These are phyloP conservation scores for Cettia cetti DNA, from an alignment of 2,113 vertebrate species.

Conservation along the genomic window DNA sequence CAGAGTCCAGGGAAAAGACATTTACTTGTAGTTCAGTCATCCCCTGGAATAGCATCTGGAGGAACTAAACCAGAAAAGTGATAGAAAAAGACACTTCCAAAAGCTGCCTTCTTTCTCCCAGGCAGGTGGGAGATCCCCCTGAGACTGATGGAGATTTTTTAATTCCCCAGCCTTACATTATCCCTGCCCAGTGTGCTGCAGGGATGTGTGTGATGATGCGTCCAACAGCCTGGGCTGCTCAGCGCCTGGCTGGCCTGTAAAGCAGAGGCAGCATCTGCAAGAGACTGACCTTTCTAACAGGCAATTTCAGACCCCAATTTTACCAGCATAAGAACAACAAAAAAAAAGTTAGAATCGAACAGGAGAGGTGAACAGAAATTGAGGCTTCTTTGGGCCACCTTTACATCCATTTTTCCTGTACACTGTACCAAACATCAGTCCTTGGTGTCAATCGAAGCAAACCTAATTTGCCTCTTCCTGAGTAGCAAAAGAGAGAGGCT, in stretches of 20 bases:
- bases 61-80: background rate
- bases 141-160: background rate
- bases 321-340: background rate
- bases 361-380: background rate
- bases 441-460: background rate
- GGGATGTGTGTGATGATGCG: background rate
- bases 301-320: background rate
- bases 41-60: background rate
- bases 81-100: background rate
- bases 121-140: background rate
- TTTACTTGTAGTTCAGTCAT: background rate
- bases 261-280: background rate
- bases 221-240: background rate
- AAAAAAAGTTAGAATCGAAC: background rate
- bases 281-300: background rate
- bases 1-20: background rate
- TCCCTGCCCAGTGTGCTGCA: background rate
- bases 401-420: background rate
- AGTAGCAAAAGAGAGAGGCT: background rate
- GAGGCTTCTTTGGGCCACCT: background rate
- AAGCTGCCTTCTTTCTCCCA: background rate
- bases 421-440: rapidly evolving
- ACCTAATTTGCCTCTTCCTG: background rate
- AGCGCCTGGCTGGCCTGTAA: background rate
- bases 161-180: no score